Base-by-base conservation (phyloP, 2,113 vertebrate species). In the Cairina moschata region DNA sequence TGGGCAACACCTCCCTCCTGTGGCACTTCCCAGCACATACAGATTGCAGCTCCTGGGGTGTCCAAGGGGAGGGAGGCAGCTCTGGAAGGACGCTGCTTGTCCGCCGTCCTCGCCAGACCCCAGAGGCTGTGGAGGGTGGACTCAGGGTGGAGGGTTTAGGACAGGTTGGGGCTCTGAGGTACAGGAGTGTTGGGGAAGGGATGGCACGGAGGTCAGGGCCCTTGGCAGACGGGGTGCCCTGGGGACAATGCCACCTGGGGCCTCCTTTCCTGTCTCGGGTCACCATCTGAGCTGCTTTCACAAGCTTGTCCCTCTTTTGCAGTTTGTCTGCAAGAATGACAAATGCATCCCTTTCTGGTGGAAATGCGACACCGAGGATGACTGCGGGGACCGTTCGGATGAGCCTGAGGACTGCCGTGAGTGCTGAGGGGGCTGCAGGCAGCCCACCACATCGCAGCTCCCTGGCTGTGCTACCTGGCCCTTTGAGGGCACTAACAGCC, bases 311-410 rank as follows among this genome's bases (percentile, higher is more conserved):
- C 95, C 68, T 71, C 32, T 11, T 9, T 88, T 50, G 7, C 97
- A 99, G 99, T 99, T 99, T 95, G 99, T 99, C 75, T 99, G 99
- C 96, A 99, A 99, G 98, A 99, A 99, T 1, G 99, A 99, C 98
- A 99, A 99, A 92, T 99, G 99, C 98, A 99, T 99, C 98, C 99
- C 99, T 91, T 99, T 99, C 98, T 99, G 99, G 99, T 99, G 99
- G 99, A 99, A 99, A 97, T 99, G 99, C 88, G 99, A 99, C 98
- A 99, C 99, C 0, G 99, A 99, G 97, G 99, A 99, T 0, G 99
- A 99, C 85, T 99, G 99, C 3, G 99, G 99, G 12, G 99, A 99
- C 95, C 98, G 98, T 2, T 99, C 99, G 0, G 99, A 99, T 0
- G 99, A 99, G 95, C 99, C 99, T 0, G 97, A 98, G 5, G 98